Evolutionary conservation across 2,797 vertebrate genomes (phyloP).

Genomic region (Poecilia velifera): DNA sequence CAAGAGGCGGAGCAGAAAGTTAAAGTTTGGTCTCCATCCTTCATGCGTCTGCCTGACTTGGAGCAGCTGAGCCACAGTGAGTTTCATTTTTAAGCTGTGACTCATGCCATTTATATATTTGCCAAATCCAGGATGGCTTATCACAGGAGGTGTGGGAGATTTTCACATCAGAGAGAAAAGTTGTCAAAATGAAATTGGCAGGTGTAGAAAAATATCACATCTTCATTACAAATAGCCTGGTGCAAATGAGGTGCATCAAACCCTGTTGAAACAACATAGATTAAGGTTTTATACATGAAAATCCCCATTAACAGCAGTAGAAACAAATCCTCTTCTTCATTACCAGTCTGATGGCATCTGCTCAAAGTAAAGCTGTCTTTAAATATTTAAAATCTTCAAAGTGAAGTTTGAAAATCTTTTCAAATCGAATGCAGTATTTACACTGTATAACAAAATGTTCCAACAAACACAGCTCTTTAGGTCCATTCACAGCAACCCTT

Average conservation of each 20-base stretch:
- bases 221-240: neutral
- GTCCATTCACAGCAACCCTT: too few relatives aligned
- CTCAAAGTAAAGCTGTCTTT: neutral
- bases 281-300: neutral
- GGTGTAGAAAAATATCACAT: conserved; percentile 1
- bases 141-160: neutral
- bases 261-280: neutral
- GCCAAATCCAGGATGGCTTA: neutral
- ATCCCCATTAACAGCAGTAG: neutral
- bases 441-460: neutral
- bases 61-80: conserved; percentile 64
- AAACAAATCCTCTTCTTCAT: neutral
- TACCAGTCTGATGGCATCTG: neutral
- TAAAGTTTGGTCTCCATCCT: conserved; percentile 65
- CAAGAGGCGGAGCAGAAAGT: conserved; percentile 36
- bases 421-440: neutral
- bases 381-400: neutral
- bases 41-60: conserved; percentile 25
- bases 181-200: neutral
- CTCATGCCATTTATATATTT: neutral
- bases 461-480: too few relatives aligned
- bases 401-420: neutral
- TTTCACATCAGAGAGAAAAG: neutral
- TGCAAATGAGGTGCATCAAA: neutral
- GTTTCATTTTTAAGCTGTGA: conserved; percentile 31